These are phyloP conservation scores for Acleris sparsana DNA, from an alignment of 2,888 invertebrate genomes.

Conservation along the genomic window DNA sequence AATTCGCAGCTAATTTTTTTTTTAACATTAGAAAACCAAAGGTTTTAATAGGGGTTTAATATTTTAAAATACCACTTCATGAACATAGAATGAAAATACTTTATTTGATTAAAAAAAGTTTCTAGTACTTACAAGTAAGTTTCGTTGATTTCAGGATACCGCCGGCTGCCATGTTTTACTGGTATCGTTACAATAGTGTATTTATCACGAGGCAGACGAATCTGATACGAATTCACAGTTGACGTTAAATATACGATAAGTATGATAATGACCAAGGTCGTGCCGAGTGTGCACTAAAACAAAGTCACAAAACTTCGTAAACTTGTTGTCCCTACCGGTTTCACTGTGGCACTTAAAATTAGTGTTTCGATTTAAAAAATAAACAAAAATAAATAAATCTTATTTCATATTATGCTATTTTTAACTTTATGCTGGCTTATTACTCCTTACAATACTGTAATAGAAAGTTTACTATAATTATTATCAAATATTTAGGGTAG, in stretches of 20 bases:
- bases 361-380: slow-evolving; percentile 1
- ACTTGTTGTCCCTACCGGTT: slow-evolving; percentile 38
- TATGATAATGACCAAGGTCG: slow-evolving; percentile 67
- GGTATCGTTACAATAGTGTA: slow-evolving; percentile 40
- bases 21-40: no score
- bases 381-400: background rate
- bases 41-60: no score
- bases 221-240: slow-evolving; percentile 46
- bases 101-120: no score
- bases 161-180: slow-evolving; percentile 59
- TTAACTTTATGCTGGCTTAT: no score
- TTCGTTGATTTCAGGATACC: slow-evolving; percentile 61
- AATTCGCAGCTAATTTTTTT: background rate
- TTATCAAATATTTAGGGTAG: background rate
- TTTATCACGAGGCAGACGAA: slow-evolving; percentile 43
- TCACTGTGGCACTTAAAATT: background rate
- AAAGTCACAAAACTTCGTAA: slow-evolving; percentile 38
- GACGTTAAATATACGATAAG: slow-evolving; percentile 54
- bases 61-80: no score
- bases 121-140: slow-evolving; percentile 59
- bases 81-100: no score
- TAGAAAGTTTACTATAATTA: background rate
- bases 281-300: slow-evolving; percentile 36
- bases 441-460: slow-evolving; percentile 1
- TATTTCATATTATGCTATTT: background rate